These are phyloP conservation scores for Ophioderma brevispina DNA, from an alignment of 35 echinoderm and acorn worm species.

Conservation along the genomic window DNA sequence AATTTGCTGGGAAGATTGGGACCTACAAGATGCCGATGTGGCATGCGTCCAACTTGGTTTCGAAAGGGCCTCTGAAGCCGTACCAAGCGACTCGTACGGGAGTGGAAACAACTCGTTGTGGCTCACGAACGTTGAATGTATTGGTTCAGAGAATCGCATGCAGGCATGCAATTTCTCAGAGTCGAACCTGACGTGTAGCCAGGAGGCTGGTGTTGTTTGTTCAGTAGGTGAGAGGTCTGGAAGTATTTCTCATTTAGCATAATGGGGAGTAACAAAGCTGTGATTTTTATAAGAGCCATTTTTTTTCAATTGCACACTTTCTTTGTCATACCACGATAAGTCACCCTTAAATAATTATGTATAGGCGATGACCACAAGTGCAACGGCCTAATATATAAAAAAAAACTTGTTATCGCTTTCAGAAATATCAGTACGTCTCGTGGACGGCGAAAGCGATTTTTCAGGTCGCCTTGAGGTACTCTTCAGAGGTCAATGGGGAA, in stretches of 20 bases:
- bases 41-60: neutral
- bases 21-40: neutral
- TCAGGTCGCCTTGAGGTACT: constrained; percentile 27
- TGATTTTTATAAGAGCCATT: no score
- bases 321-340: no score
- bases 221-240: neutral
- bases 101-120: neutral
- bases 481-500: constrained; percentile 27
- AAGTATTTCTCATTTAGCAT: no score
- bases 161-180: neutral
- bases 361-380: no score
- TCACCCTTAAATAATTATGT: no score
- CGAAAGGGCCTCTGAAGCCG: neutral
- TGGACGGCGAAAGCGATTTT: neutral
- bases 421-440: neutral
- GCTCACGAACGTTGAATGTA: neutral
- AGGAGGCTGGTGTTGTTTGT: neutral
- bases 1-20: neutral
- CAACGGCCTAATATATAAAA: no score
- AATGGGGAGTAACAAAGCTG: no score
- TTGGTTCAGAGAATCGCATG: neutral
- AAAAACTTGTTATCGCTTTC: no score
- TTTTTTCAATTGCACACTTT: no score
- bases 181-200: neutral
- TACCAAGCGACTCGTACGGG: neutral